Base-by-base conservation (phyloP, 1,140 invertebrate species). In the Vanessa tameamea region DNA sequence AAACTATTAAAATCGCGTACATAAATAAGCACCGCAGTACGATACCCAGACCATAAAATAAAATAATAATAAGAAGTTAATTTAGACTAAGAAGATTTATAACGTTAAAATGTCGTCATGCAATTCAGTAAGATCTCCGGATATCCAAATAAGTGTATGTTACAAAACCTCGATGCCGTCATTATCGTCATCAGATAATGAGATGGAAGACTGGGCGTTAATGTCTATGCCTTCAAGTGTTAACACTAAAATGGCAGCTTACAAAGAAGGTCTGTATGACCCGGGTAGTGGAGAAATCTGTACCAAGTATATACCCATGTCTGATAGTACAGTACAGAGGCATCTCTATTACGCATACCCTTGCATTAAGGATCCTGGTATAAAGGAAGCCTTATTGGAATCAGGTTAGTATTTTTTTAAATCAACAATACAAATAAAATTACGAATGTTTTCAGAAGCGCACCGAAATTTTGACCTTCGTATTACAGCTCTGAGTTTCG, bases 301-400 rank as follows among this genome's bases (percentile, higher is more conserved):
- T 64, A 74, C 79, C 8, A 84, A 87, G 43, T 89, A 89, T 47
- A 73, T 92, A 61, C 16, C 89, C 7, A 57, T 93, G n/a, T 94
- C 93, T 13, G 85, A 82, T n/a, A 93, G 92, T 72, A 91, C 91
- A 5, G 74, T 93, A 4, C 68, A 90, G 3, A 77, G 87, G 69
- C 91, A 94, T 80, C 83, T 85, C 7, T 88, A 92, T 53, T 93
- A 89, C 75, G 80, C 83, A 47, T 94, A 93, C 77, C 93, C 93
- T 26, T 82, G 83, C n/a, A 64, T 93, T 53, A 68, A 75, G 43
- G 93, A 94, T 81, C 92, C 93, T 2, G 93, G 93, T 47, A 87
- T 93, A 53, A 74, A 83, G 37, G 83, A 85, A 68, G 92, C 93
- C 16, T 83, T 93, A 57, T 78, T 88, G 13, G 79, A 81, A 14